A percentile compares a stretch with the other conserved stretches of the same genome.
Evolutionary conservation across 2,113 vertebrate species (phyloP).

Genomic region (Okapia johnstoni): DNA sequence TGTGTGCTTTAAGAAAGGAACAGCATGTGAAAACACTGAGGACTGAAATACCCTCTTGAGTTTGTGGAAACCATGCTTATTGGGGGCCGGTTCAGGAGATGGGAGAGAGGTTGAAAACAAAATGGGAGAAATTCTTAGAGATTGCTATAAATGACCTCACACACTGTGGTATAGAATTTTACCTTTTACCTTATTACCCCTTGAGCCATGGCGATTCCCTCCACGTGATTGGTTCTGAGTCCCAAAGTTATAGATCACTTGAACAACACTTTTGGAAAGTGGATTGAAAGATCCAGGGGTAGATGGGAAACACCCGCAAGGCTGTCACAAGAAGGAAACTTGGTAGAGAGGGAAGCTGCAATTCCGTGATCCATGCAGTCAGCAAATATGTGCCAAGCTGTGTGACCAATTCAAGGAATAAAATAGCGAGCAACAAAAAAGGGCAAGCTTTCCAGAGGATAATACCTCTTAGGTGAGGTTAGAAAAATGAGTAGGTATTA

Average conservation of each 20-base stretch:
- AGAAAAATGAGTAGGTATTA: background rate
- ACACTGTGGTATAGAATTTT: background rate
- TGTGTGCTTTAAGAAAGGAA: background rate
- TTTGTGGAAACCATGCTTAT: background rate
- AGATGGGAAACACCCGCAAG: background rate
- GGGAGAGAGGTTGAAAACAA: background rate
- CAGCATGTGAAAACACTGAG: background rate
- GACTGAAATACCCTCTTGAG: background rate
- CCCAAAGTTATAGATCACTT: background rate
- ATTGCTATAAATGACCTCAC: background rate
- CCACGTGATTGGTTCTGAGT: background rate
- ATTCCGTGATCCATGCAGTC: background rate
- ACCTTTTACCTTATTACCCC: background rate
- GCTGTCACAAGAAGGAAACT: background rate
- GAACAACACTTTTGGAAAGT: background rate
- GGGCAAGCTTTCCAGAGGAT: background rate
- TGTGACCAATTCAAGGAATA: background rate
- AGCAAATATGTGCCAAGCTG: background rate
- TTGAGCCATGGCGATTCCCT: background rate
- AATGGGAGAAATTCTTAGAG: background rate
- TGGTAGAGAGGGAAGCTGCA: background rate
- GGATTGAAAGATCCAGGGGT: background rate
- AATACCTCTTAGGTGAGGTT: background rate
- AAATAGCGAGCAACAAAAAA: background rate
- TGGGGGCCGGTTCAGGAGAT: background rate